These are phyloP conservation scores for Carollia perspicillata DNA, from an alignment of 2,113 vertebrate genomes.

Conservation along the genomic window DNA sequence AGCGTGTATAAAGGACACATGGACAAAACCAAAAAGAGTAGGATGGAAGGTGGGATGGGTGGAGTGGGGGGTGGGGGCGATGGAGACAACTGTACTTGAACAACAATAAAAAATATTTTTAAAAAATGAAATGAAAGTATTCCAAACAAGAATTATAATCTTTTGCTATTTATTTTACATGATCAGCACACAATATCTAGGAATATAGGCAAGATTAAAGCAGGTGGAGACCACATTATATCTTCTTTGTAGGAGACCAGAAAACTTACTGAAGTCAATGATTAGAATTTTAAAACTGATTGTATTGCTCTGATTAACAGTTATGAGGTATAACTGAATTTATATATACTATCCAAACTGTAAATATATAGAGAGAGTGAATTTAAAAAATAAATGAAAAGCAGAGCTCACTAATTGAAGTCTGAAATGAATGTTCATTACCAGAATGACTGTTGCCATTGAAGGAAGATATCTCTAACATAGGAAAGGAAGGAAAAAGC, in stretches of 20 bases:
- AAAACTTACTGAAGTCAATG: background rate
- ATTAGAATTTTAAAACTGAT: background rate
- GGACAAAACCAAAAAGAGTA: too few species aligned
- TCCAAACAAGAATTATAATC: background rate
- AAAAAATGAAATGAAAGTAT: background rate
- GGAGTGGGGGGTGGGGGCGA: too few species aligned
- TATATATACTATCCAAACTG: background rate
- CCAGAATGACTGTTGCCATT: background rate
- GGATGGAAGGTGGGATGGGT: too few species aligned
- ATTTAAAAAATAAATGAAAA: background rate
- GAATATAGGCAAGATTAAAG: background rate
- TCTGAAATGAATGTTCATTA: background rate
- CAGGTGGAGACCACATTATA: background rate
- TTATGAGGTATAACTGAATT: background rate
- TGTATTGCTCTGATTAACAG: background rate
- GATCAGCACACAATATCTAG: background rate
- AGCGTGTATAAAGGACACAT: too few species aligned
- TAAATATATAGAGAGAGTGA: background rate
- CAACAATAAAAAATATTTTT: too few species aligned
- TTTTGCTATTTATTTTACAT: background rate
- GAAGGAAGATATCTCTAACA: background rate
- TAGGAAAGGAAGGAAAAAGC: constrained; percentile 9
- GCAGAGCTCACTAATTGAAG: background rate
- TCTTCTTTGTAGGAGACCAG: background rate
- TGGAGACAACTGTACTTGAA: too few species aligned